Evolutionary conservation across 2,113 vertebrate genomes (phyloP).

Genomic region (Oncorhynchus keta): DNA sequence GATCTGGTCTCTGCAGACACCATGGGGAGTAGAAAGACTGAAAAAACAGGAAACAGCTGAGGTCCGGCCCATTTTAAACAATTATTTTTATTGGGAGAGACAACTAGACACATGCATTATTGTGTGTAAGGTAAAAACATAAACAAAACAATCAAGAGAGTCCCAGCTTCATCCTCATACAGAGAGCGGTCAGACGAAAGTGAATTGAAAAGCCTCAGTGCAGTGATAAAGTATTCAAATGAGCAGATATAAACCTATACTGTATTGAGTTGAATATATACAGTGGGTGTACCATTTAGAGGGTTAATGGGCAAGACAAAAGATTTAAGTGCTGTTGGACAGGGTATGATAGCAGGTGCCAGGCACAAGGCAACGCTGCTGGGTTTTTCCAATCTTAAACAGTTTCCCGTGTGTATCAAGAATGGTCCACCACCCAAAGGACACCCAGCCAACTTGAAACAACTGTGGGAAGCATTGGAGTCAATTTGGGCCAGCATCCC

Average conservation of each 20-base stretch:
- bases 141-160: background rate
- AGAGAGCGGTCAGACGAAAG: background rate
- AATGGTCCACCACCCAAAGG: no score
- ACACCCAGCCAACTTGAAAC: no score
- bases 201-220: background rate
- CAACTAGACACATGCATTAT: background rate
- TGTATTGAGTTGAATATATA: background rate
- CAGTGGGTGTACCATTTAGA: no score
- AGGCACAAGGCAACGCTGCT: no score
- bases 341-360: no score
- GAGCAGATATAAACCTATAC: background rate
- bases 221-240: background rate
- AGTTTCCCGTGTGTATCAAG: no score
- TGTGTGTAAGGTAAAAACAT: background rate
- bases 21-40: background rate
- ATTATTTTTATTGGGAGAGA: background rate
- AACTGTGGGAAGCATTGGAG: no score
- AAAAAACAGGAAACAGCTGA: background rate
- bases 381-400: no score
- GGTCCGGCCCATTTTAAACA: background rate
- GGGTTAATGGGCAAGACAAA: no score
- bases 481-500: no score
- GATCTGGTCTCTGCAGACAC: background rate
- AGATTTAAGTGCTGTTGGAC: no score
- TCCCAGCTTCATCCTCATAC: background rate